These are phyloP conservation scores for Pycnomerus fuliginosus DNA, from an alignment of 2,888 invertebrate species.

Conservation along the genomic window DNA sequence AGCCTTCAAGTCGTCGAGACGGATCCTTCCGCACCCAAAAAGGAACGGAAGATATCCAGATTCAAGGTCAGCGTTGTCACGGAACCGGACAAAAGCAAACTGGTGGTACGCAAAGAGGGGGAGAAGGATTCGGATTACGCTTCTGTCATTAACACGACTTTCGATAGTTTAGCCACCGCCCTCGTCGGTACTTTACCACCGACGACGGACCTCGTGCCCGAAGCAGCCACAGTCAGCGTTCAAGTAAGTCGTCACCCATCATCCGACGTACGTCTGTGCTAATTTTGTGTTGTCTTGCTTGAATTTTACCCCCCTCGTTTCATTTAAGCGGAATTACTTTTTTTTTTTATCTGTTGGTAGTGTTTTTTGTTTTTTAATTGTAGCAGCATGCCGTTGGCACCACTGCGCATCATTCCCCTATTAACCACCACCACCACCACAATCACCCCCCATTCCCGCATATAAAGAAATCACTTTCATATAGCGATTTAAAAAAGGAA, in stretches of 20 bases:
- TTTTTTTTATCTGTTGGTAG: conserved; percentile 11
- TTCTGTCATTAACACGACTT: conserved; percentile 47
- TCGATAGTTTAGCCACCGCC: conserved; percentile 31
- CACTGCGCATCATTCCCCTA: conserved; percentile 33
- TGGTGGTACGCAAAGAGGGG: conserved; percentile 31
- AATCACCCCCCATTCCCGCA: conserved; percentile 16
- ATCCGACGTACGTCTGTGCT: conserved; percentile 10
- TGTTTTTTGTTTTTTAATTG: conserved; percentile 37
- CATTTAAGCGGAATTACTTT: conserved; percentile 7
- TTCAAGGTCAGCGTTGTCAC: conserved; percentile 58
- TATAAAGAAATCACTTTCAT: conserved; percentile 43
- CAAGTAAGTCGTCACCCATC: too few species aligned
- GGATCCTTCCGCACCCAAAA: conserved; percentile 10
- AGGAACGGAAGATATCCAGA: conserved; percentile 52
- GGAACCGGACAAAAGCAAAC: conserved; percentile 49
- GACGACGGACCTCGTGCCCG: conserved; percentile 17
- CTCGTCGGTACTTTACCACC: conserved; percentile 16
- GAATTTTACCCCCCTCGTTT: conserved; percentile 14
- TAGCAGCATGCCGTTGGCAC: conserved; percentile 50
- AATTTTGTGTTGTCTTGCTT: conserved; percentile 18
- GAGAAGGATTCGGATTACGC: conserved; percentile 39
- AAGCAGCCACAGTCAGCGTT: conserved; percentile 15
- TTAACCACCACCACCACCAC: conserved; percentile 13
- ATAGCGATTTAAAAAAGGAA: conserved; percentile 47
- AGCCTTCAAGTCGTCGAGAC: background rate